Evolutionary conservation across 1,140 invertebrate species (phyloP), one percentile per base, ranked within the genome.

Genomic region (Drosophila oshimai): DNA sequence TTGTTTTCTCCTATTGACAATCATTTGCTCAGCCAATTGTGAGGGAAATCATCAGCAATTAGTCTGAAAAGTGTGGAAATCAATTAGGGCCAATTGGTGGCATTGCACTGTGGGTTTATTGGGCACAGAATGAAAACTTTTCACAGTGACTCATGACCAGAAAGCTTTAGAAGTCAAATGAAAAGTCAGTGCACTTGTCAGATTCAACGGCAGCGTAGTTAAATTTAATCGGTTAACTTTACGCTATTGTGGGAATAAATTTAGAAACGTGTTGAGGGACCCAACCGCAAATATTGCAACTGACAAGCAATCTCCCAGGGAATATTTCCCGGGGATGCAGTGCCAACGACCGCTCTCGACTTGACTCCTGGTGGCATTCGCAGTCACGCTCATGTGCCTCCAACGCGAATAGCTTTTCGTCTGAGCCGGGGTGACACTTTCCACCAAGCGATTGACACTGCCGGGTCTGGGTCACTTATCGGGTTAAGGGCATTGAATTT

Each of bases 21-120:
- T 37, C 45, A 49, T 46, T 45, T 45, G 20, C 31, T 18, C 10
- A n/a, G 41, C 41, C 39, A 72, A 46, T 72, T 72, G 55, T 34
- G 58, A 34, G 36, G 58, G 1, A 28, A 54, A 39, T 44, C 61
- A 72, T 9, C 36, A 15, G 6, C 57, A 60, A 60, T 60, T 58
- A 58, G 70, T 37, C 53, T 50, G 18, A 13, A 51, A 68, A 75
- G 74, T 86, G 74, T 55, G 47, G 71, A 87, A 81, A 81, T 58
- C 81, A 87, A 87, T 87, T 87, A 87, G 81, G 41, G 41, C 37
- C 67, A 87, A 87, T 87, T 87, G 72, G 62, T 55, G 77, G 51
- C 50, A 29, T 46, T 75, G 37, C 51, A 74, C 42, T 64, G 51
- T 53, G 34, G 51, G 37, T 79, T 70, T 50, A 26, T 26, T 22